A percentile compares a stretch with the other conserved stretches of the same genome.
phyloP scores from a whole-genome alignment of 2,888 invertebrate genomes.

The Ecdyonurus torrentis region DNA sequence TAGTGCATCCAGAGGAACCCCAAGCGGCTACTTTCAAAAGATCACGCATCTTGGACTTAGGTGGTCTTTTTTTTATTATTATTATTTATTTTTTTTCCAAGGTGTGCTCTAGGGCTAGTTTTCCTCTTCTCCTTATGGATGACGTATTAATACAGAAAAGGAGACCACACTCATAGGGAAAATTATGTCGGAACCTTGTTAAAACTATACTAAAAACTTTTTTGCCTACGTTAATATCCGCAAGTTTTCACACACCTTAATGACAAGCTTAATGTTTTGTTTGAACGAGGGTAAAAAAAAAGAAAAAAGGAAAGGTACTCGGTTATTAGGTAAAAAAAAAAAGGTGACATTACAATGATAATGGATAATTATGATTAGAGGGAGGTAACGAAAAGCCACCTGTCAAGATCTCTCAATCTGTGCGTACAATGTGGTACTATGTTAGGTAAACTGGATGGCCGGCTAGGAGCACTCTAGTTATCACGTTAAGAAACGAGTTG shows the following conservation, averaged over 20 bases:
- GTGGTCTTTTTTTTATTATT: background rate
- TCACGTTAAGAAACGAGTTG: background rate
- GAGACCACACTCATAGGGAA: background rate
- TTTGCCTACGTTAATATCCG: background rate
- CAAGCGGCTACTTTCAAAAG: conserved; percentile 4
- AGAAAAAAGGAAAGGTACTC: background rate
- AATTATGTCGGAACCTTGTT: background rate
- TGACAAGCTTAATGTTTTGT: background rate
- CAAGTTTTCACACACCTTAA: background rate
- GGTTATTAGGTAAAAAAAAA: background rate
- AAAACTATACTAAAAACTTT: background rate
- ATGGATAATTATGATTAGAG: background rate
- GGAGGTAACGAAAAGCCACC: background rate
- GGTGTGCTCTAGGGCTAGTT: background rate
- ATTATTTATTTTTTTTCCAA: background rate
- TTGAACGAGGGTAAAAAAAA: background rate
- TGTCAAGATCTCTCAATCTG: background rate
- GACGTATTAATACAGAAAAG: background rate
- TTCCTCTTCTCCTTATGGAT: background rate
- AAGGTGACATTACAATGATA: background rate
- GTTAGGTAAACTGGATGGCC: too few relatives aligned
- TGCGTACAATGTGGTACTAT: background rate
- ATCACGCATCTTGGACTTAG: conserved; percentile 4
- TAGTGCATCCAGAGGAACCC: background rate
- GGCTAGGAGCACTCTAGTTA: background rate